Conservation (phyloP, 2,113 vertebrate species). For the Chaetura pelagica region DNA sequence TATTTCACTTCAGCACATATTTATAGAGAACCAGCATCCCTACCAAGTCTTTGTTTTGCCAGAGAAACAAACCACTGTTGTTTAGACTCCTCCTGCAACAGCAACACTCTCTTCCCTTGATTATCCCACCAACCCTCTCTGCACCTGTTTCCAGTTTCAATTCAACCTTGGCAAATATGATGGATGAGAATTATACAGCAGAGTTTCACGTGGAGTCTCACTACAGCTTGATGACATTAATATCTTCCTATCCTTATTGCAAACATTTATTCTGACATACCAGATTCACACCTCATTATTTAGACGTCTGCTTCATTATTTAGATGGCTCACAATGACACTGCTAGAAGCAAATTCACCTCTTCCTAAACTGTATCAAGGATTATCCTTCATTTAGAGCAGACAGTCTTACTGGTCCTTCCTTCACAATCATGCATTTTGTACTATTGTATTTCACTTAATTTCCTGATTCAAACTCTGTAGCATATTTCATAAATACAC, state of each 20-base stretch:
- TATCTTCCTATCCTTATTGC: neutral
- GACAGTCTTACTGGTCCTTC: neutral
- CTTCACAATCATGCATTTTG: neutral
- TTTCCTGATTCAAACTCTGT: neutral
- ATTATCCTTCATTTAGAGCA: neutral
- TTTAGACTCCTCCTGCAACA: neutral
- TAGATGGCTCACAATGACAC: neutral
- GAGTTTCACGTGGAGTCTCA: neutral
- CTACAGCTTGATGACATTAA: neutral
- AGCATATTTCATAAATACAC: neutral
- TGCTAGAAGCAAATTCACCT: neutral
- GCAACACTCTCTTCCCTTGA: neutral
- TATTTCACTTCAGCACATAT: neutral
- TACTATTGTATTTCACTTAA: neutral
- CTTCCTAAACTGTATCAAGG: neutral
- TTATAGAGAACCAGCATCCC: neutral
- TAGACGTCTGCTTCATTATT: neutral
- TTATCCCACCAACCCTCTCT: neutral
- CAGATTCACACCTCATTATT: slow-evolving; percentile 1
- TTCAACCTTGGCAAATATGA: neutral
- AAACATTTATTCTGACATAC: neutral
- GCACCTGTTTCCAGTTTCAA: neutral
- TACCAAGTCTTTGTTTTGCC: neutral
- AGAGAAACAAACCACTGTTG: neutral
- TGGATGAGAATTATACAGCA: neutral